phyloP scores from a whole-genome alignment of 2,797 vertebrate species.

The Urophycis tenuis region DNA sequence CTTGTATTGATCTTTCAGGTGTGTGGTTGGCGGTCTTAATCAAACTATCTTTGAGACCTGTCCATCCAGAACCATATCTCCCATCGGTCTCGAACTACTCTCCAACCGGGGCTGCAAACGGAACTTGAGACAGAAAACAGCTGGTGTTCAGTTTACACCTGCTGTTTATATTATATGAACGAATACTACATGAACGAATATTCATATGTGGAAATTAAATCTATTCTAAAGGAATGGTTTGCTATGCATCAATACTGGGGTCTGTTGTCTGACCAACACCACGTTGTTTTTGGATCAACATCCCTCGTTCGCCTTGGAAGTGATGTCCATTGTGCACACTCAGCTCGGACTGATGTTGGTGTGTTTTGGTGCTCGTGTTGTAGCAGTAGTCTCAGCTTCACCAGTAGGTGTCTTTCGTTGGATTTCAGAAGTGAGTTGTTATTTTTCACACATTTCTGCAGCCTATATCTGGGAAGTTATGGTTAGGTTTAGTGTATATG shows the following conservation, averaged over 20 bases:
- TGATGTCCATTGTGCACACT: background rate
- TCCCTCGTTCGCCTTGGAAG: background rate
- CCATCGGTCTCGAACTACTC: background rate
- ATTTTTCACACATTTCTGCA: no score
- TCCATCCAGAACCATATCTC: background rate
- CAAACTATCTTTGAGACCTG: background rate
- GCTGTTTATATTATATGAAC: background rate
- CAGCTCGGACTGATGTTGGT: background rate
- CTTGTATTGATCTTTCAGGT: background rate
- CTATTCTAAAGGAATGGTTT: background rate
- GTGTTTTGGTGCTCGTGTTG: background rate
- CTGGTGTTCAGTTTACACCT: background rate
- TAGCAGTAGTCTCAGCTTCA: background rate
- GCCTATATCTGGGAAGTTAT: no score
- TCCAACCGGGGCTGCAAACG: background rate
- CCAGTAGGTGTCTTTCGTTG: background rate
- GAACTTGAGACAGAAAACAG: background rate
- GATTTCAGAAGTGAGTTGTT: background rate
- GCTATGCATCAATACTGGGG: background rate
- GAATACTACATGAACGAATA: background rate
- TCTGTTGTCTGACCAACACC: background rate
- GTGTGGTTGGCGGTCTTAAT: background rate
- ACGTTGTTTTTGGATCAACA: background rate
- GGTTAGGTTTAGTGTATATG: background rate
- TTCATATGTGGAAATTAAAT: background rate